Evolutionary conservation across 2,797 vertebrate species (phyloP).

Genomic region (Peromyscus melanophrys): DNA sequence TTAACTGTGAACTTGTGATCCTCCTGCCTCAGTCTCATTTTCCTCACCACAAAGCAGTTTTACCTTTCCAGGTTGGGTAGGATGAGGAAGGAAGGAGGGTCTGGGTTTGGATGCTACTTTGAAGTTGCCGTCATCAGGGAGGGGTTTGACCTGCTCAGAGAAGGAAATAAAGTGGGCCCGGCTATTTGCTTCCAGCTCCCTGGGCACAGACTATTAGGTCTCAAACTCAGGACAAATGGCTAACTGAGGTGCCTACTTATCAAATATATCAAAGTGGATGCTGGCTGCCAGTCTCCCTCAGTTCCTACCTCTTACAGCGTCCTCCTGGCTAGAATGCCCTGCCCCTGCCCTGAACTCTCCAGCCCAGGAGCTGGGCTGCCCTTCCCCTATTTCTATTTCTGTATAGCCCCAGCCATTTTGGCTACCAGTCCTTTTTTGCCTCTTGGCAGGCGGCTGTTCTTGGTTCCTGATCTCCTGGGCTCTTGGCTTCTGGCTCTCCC

Average conservation of each 20-base stretch:
- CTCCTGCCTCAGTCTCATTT: neutral
- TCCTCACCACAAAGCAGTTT: neutral
- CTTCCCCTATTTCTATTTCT: neutral
- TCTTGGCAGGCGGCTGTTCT: neutral
- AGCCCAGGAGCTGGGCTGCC: neutral
- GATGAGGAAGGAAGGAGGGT: neutral
- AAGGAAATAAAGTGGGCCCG: too few species aligned
- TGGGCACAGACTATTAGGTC: neutral
- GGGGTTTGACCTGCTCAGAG: neutral
- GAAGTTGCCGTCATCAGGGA: neutral
- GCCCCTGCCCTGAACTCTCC: neutral
- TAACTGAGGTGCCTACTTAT: neutral
- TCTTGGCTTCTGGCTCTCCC: neutral
- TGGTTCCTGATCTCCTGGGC: neutral
- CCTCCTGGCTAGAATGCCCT: neutral
- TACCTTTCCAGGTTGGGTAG: neutral
- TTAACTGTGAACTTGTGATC: neutral
- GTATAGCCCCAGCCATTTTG: neutral
- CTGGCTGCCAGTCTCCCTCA: neutral
- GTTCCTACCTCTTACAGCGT: neutral
- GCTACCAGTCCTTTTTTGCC: neutral
- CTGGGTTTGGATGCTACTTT: neutral
- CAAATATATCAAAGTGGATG: neutral
- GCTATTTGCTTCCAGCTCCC: neutral
- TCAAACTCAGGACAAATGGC: neutral